Evolutionary conservation across 2,888 invertebrate genomes (phyloP), one percentile per base, ranked within the genome.

Genomic region (Napeogenes sylphis): DNA sequence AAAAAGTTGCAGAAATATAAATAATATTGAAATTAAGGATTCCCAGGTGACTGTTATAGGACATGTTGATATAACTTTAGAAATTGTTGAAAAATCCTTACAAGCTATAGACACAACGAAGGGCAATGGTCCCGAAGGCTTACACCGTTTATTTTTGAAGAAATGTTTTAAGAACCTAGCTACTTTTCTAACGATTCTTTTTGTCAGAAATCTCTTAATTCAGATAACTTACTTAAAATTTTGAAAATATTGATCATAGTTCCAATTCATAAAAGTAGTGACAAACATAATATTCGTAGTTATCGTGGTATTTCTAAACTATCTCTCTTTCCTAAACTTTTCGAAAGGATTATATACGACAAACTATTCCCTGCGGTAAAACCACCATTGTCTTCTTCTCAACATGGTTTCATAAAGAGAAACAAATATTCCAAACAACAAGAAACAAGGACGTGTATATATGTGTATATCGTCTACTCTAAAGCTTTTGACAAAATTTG

Each of bases 321-420:
- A 35, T 35, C 35, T 35, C 4, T 35, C 35, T 5, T 35, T 35
- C 35, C 35, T 6, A 35, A 47, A 10, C 47, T 47, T n/a, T 47
- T 47, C 12, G 47, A 47, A 47, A 47, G 12, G 10, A 47, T 47
- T 14, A 35, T 64, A 53, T 33, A 56, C 6, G 35, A 35, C 6
- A 35, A 35, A 21, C 21, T 21, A 21, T 21, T 21, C 21, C 21
- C 21, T 21, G 21, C 21, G 21, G 21, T 21, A 21, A 35, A 35
- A 6, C 35, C 35, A 35, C 4, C 2, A 35, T 35, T 35, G 35
- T 5, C 35, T 35, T 35, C 35, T 35, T 35, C 6, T 6, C 35
- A 35, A 35, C 35, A 35, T 6, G 35, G 35, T 35, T 35, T 35
- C 6, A 35, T 35, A 35, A 35, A 35, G 21, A 21, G 21, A 21